Evolutionary conservation across 2,113 vertebrate species (phyloP).

Genomic region (Equus przewalskii): DNA sequence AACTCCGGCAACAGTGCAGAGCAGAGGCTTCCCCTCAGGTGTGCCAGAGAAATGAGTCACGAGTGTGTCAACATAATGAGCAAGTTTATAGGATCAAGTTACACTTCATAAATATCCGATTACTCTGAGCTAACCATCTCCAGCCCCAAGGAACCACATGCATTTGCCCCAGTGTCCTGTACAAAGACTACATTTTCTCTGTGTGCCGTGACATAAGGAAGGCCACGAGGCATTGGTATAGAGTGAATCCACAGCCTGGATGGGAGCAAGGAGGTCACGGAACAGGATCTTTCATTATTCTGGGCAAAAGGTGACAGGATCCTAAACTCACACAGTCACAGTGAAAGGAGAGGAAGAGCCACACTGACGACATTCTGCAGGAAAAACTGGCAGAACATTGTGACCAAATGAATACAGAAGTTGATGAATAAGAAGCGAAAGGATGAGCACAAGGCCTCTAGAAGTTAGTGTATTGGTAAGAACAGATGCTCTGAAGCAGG

Average conservation of each 20-base stretch:
- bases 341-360: background rate
- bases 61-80: background rate
- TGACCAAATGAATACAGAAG: background rate
- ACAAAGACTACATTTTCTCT: background rate
- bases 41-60: background rate
- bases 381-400: background rate
- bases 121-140: background rate
- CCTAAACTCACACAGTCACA: background rate
- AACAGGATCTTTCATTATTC: background rate
- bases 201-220: fast-evolving
- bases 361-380: background rate
- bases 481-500: background rate
- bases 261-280: background rate
- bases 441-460: background rate
- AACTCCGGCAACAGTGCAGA: background rate
- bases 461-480: fast-evolving
- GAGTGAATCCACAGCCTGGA: background rate
- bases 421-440: background rate
- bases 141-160: background rate
- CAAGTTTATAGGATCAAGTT: background rate
- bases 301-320: background rate
- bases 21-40: background rate
- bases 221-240: background rate
- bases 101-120: background rate
- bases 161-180: background rate